Evolutionary conservation across 2,113 vertebrate species (phyloP).

Genomic region (Pyrgilauda ruficollis): DNA sequence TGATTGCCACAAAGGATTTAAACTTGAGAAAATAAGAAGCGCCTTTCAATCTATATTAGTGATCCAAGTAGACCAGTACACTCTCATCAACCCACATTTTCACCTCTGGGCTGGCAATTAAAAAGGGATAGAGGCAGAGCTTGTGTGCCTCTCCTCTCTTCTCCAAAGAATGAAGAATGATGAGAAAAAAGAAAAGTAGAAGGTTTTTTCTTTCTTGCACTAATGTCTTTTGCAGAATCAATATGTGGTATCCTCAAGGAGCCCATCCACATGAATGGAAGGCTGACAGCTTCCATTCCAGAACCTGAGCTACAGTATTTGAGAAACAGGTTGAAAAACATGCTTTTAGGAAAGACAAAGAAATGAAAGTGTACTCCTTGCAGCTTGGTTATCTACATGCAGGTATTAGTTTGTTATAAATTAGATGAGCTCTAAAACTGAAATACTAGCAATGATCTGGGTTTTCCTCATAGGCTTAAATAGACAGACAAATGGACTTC

Average conservation of each 20-base stretch:
- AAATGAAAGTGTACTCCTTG: background rate
- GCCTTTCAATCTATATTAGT: background rate
- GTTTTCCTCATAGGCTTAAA: background rate
- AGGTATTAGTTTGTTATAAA: background rate
- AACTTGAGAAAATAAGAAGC: background rate
- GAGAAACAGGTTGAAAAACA: background rate
- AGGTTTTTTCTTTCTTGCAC: background rate
- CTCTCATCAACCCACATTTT: background rate
- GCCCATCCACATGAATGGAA: background rate
- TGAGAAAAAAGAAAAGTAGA: background rate
- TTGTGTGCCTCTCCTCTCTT: background rate
- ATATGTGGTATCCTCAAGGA: background rate
- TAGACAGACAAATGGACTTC: background rate
- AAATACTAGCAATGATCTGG: background rate
- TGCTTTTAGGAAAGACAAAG: background rate
- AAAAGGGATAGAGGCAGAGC: background rate
- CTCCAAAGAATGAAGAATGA: background rate
- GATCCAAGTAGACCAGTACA: background rate
- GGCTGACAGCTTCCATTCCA: background rate
- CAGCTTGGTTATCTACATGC: background rate
- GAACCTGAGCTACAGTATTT: background rate
- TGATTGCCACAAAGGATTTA: background rate
- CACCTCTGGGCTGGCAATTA: background rate
- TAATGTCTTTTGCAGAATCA: background rate
- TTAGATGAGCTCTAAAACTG: background rate